Evolutionary conservation across 2,113 vertebrate genomes (phyloP).

Genomic region (Sisor rabdophorus): DNA sequence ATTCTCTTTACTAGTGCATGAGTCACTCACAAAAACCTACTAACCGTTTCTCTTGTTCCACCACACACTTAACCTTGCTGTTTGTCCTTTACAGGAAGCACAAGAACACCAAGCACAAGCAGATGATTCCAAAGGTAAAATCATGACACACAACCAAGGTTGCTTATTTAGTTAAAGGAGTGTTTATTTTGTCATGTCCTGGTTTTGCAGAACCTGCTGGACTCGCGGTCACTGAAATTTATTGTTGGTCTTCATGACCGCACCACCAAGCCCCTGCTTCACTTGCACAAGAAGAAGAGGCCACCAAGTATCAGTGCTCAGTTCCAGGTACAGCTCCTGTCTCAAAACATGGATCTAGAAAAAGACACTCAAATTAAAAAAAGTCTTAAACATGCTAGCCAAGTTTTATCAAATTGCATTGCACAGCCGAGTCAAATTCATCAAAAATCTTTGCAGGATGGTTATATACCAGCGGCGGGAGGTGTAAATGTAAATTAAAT

Average conservation of each 20-base stretch:
- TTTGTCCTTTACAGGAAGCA: constrained; percentile 77
- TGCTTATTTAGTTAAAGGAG: too few relatives aligned
- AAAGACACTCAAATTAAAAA: neutral
- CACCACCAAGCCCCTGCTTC: constrained; percentile 90
- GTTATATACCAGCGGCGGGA: too few relatives aligned
- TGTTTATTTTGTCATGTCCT: neutral
- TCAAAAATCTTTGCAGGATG: too few relatives aligned
- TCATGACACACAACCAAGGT: too few relatives aligned
- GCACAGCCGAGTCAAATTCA: neutral
- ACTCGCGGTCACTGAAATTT: constrained; percentile 88
- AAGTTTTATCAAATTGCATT: neutral
- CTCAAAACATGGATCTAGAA: neutral
- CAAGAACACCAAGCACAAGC: constrained; percentile 84
- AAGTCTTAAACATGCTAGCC: neutral
- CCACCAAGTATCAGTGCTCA: constrained; percentile 96
- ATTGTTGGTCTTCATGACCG: constrained; percentile 89
- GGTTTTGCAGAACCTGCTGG: constrained; percentile 80
- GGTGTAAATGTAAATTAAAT: too few relatives aligned
- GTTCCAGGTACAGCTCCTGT: constrained; percentile 79
- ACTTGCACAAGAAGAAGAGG: constrained; percentile 97
- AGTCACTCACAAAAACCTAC: constrained; percentile 14
- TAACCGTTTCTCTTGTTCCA: constrained; percentile 24
- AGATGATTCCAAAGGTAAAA: constrained; percentile 92
- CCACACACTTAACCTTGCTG: neutral
- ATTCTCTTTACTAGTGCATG: constrained; percentile 19